These are phyloP conservation scores for Sphenopsis melanotis DNA, from an alignment of 2,797 vertebrate genomes.

Conservation along the genomic window DNA sequence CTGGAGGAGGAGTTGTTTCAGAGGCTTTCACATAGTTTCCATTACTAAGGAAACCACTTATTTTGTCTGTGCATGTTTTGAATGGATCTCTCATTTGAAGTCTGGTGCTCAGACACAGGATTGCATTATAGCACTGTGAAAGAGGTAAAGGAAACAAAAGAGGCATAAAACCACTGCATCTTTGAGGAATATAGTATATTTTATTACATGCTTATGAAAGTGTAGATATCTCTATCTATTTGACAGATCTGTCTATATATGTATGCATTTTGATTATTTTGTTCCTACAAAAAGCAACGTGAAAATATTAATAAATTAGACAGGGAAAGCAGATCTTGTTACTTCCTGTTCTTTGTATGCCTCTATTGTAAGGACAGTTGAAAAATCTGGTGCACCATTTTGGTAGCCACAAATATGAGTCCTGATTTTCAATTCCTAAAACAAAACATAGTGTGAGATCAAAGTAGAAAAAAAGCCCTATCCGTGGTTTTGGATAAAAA, in stretches of 20 bases:
- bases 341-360: background rate
- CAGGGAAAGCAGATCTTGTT: conserved; percentile 19
- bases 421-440: background rate
- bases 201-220: background rate
- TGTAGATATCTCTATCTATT: background rate
- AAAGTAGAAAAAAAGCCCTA: background rate
- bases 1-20: conserved; percentile 33
- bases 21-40: conserved; percentile 57
- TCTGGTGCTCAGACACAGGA: conserved; percentile 72
- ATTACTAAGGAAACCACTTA: conserved; percentile 78
- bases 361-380: background rate
- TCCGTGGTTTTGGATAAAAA: background rate
- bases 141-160: conserved; percentile 57
- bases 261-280: background rate
- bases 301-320: conserved; percentile 7
- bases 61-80: conserved; percentile 74
- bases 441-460: background rate
- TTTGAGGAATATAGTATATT: background rate
- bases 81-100: conserved; percentile 78
- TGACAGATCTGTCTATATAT: background rate
- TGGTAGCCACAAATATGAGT: background rate
- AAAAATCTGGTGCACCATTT: background rate
- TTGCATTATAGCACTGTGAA: conserved; percentile 58
- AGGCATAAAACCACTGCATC: conserved; percentile 2
- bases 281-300: background rate